phyloP scores from a whole-genome alignment of 2,888 invertebrate species.

The Apotomis turbidana region DNA sequence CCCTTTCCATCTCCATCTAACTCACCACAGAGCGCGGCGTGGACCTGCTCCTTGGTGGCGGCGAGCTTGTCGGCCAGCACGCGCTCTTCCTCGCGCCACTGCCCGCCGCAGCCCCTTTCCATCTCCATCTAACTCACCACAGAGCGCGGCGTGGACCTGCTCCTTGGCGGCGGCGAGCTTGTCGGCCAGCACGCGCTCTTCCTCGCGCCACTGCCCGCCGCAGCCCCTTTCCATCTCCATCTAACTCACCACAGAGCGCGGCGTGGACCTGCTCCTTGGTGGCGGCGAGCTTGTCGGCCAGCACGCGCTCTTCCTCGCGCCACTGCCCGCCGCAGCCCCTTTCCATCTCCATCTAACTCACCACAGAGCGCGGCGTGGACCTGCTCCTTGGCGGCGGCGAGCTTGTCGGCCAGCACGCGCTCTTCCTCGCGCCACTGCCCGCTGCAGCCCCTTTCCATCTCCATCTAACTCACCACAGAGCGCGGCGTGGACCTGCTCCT shows the following conservation, averaged over 20 bases:
- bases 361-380: constrained; percentile 94
- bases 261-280: constrained; percentile 88
- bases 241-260: constrained; percentile 88
- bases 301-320: constrained; percentile 86
- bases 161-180: constrained; percentile 86
- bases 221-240: constrained; percentile 57
- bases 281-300: constrained; percentile 86
- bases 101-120: constrained; percentile 78
- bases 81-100: constrained; percentile 89
- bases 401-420: constrained; percentile 86
- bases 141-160: constrained; percentile 90
- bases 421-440: constrained; percentile 89
- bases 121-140: constrained; percentile 82
- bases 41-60: constrained; percentile 86
- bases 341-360: too few species aligned
- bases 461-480: constrained; percentile 86
- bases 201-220: constrained; percentile 87
- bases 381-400: constrained; percentile 84
- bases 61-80: constrained; percentile 87
- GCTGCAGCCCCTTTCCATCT: constrained; percentile 69
- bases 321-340: constrained; percentile 85
- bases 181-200: constrained; percentile 87
- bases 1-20: constrained; percentile 46
- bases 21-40: constrained; percentile 91
- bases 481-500: constrained; percentile 89